Conservation (phyloP, 2,888 invertebrate genomes). For the Agrypnus murinus region DNA sequence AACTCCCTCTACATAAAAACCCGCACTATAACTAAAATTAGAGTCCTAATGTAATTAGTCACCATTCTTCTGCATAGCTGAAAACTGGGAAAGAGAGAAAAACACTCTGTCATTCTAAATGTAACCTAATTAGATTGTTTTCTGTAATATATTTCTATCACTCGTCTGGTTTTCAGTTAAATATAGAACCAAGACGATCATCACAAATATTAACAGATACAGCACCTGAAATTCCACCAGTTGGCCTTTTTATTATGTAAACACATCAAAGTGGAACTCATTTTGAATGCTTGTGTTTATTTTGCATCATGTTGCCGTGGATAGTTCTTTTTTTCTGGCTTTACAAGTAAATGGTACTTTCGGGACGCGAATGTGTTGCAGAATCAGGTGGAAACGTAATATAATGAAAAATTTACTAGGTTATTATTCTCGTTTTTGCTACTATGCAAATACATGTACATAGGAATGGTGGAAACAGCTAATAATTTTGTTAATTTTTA, state of each 20-base stretch:
- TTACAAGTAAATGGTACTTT: slow-evolving; percentile 8
- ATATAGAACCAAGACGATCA: too few relatives aligned
- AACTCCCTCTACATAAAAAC: too few relatives aligned
- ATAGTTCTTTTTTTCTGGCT: not conserved
- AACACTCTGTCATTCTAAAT: too few relatives aligned
- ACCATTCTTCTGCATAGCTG: too few relatives aligned
- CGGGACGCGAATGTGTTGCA: not conserved
- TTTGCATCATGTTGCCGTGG: slow-evolving; percentile 10
- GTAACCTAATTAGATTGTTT: too few relatives aligned
- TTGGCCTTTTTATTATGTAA: slow-evolving; percentile 39
- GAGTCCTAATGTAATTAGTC: too few relatives aligned
- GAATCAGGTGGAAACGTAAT: not conserved
- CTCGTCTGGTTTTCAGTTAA: too few relatives aligned
- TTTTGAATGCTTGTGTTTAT: slow-evolving; percentile 14
- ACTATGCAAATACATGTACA: not conserved
- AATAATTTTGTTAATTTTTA: slow-evolving; percentile 14
- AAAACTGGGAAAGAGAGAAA: too few relatives aligned
- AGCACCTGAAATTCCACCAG: slow-evolving; percentile 35
- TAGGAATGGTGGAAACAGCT: too few relatives aligned
- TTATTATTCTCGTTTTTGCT: not conserved
- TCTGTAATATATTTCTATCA: too few relatives aligned
- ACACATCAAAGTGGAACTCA: slow-evolving; percentile 31
- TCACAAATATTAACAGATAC: too few relatives aligned
- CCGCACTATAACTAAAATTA: too few relatives aligned
- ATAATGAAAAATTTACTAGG: slow-evolving; percentile 6